Percentiles rank a stretch among this genome's conserved stretches.
phyloP scores from a whole-genome alignment of 2,888 invertebrate species.

The Scaptodrosophila latifasciaeformis region DNA sequence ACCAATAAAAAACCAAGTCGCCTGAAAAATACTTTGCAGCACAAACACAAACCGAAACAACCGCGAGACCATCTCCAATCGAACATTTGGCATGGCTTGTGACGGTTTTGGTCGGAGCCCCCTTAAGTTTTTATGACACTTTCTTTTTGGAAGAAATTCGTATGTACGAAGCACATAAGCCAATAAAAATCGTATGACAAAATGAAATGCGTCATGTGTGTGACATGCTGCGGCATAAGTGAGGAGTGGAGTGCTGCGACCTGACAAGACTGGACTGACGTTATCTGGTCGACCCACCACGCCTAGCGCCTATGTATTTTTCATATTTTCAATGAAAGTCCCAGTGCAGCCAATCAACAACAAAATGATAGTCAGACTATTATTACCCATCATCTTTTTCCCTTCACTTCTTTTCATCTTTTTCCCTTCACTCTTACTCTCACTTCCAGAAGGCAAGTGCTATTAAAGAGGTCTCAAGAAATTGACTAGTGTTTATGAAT shows the following conservation, averaged over 20 bases:
- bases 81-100: too few relatives aligned
- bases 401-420: too few relatives aligned
- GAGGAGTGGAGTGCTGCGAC: too few relatives aligned
- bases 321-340: constrained; percentile 52
- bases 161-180: constrained; percentile 1
- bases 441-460: constrained; percentile 2
- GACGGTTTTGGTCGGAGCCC: constrained; percentile 3
- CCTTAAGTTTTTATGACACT: constrained; percentile 47
- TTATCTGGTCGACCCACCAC: too few relatives aligned
- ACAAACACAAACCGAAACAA: neutral
- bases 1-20: neutral
- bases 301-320: too few relatives aligned
- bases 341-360: constrained; percentile 45
- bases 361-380: constrained; percentile 37
- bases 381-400: constrained; percentile 8
- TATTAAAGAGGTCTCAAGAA: neutral
- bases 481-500: too few relatives aligned
- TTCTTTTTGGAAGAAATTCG: constrained; percentile 42
- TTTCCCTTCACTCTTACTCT: too few relatives aligned
- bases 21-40: neutral
- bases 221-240: constrained; percentile 6
- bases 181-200: constrained; percentile 5
- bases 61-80: too few relatives aligned
- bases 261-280: too few relatives aligned
- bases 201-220: constrained; percentile 25